Base-by-base conservation (phyloP, 2,113 vertebrate genomes). In the Cairina moschata region DNA sequence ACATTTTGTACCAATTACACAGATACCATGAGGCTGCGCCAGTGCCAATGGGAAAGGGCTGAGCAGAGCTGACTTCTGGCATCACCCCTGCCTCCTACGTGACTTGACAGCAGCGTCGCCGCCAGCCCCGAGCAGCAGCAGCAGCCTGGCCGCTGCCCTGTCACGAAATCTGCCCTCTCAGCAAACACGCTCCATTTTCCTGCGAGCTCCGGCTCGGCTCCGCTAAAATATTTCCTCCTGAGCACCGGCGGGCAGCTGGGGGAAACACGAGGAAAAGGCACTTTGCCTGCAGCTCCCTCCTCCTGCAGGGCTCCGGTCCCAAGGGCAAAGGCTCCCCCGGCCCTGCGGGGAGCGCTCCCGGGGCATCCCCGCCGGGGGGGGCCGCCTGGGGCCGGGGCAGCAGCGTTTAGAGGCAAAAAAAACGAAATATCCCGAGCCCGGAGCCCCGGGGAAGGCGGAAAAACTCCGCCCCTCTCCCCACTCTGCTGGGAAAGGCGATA, bases 141-240 rank as follows among this genome's bases (percentile, higher is more conserved):
- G 28, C 92, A 58, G 76, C 96, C 36, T 92, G 50, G 95, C 95
- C 50, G 95, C 96, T 95, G 92, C 96, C 66, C 83, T 76, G 92
- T 91, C 93, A 92, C 84, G 68, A 66, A 97, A 97, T 91, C 86
- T 96, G 96, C 94, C 88, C 92, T 66, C 96, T 96, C 96, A 97
- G 96, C 97, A 96, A 95, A 93, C 77, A 80, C 93, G 92, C 95
- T 93, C 93, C 89, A 86, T 87, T 96, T 97, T 92, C 80, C 44
- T 81, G 88, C 93, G 76, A 93, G 56, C 96, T 85, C 94, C 16
- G 96, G 92, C 97, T 92, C 97, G 83, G 92, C 91, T 87, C 94
- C 48, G 81, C 84, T 62, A 94, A 91, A 91, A 56, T 31, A 69
- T 38, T 79, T 56, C 84, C 88, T 23, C 28, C 87, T 31, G 59